phyloP scores from a whole-genome alignment of 2,888 invertebrate species.

The Drosophila tanythrix region DNA sequence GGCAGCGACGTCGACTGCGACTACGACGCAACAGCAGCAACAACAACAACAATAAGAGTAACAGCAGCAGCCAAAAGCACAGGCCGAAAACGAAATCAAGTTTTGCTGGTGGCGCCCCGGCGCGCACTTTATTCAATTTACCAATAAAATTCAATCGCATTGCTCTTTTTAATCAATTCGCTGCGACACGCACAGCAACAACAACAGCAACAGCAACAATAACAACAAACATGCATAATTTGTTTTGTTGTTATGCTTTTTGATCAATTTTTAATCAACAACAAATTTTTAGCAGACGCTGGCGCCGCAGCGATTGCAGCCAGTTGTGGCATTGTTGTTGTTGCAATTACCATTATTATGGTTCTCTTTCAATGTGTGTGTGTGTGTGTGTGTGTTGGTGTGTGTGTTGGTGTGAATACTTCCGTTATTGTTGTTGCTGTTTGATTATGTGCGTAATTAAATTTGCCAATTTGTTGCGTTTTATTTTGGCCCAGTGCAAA shows the following conservation, averaged over 20 bases:
- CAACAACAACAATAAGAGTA: slow-evolving; percentile 6
- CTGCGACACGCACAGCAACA: slow-evolving; percentile 57
- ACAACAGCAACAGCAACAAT: slow-evolving; percentile 22
- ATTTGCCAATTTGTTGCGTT: slow-evolving; percentile 60
- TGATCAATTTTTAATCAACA: slow-evolving; percentile 77
- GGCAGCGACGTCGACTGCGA: slow-evolving; percentile 42
- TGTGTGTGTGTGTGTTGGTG: not conserved
- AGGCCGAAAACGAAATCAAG: slow-evolving; percentile 42
- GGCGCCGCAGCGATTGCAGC: slow-evolving; percentile 31
- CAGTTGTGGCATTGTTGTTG: slow-evolving; percentile 42
- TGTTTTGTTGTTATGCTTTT: slow-evolving; percentile 71
- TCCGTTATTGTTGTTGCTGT: slow-evolving; percentile 37
- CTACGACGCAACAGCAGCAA: slow-evolving; percentile 28
- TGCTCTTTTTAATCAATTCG: slow-evolving; percentile 83
- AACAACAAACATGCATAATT: slow-evolving; percentile 64
- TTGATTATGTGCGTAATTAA: slow-evolving; percentile 69
- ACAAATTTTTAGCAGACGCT: slow-evolving; percentile 31
- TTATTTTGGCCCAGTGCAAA: slow-evolving; percentile 42
- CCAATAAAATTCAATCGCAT: slow-evolving; percentile 84
- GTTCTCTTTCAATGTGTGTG: slow-evolving; percentile 10
- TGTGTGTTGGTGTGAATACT: not conserved
- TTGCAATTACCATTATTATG: slow-evolving; percentile 10
- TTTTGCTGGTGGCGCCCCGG: slow-evolving; percentile 50
- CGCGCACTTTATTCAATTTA: slow-evolving; percentile 83
- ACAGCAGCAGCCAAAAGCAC: slow-evolving; percentile 1